phyloP scores from a whole-genome alignment of 2,113 vertebrate species.

The Cryptotis parvus region DNA sequence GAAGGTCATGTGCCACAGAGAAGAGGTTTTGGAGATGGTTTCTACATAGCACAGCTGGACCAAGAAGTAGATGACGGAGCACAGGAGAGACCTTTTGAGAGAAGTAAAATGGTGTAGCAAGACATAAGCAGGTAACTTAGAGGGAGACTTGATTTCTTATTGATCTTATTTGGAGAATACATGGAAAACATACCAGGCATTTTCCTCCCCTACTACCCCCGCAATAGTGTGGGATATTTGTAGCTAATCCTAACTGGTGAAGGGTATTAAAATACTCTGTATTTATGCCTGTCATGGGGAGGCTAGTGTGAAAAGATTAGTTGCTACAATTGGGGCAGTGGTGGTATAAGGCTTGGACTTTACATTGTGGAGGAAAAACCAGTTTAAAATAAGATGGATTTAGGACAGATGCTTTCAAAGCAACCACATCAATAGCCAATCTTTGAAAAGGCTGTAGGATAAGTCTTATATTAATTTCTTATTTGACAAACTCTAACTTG shows the following conservation, averaged over 20 bases:
- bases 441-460: constrained; percentile 21
- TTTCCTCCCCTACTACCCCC: constrained; percentile 21
- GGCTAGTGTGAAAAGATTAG: constrained; percentile 16
- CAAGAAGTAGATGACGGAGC: not conserved
- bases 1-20: constrained; percentile 19
- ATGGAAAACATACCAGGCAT: not conserved
- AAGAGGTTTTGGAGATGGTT: constrained; percentile 49
- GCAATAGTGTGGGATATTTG: not conserved
- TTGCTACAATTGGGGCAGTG: no score
- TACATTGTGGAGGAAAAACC: not conserved
- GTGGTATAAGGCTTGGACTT: not conserved
- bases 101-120: constrained; percentile 28
- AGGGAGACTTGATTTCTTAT: not conserved
- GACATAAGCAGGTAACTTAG: not conserved
- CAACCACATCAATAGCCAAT: not conserved
- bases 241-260: constrained; percentile 20
- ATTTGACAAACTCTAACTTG: constrained; percentile 52
- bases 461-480: constrained; percentile 59
- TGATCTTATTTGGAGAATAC: constrained; percentile 43
- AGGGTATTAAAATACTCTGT: not conserved
- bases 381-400: constrained; percentile 44
- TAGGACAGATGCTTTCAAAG: not conserved
- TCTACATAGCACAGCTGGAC: constrained; percentile 30
- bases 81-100: not conserved
- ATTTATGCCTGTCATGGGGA: constrained; percentile 12